Evolutionary conservation across 2,113 vertebrate genomes (phyloP), one percentile per base, ranked within the genome.

Genomic region (Panurus biarmicus): DNA sequence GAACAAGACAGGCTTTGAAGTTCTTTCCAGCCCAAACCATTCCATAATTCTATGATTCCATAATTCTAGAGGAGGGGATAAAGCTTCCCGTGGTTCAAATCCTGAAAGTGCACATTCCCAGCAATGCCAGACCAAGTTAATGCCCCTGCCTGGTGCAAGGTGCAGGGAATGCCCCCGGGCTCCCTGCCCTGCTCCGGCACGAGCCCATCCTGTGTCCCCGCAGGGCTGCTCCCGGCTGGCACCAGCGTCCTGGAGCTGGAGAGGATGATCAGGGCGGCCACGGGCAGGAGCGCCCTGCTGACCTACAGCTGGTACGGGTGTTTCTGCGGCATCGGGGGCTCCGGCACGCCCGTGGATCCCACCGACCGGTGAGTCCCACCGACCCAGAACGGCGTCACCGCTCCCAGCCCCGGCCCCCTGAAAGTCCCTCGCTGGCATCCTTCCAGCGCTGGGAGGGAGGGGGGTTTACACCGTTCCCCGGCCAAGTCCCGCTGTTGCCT

Each of bases 261-360:
- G 77, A 4, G 1, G 77, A 91, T 96, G 93, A 96, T 96, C 93
- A 2, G 28, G 9, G 33, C 12, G 1, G 33, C 87, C 58, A 96
- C 95, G 1, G 94, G 95, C 36, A 76, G 33, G 61, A 95, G 93
- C 0, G 96, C 94, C 12, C 73, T 95, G 89, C 31, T 95, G 9
- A 82, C 93, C 95, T 96, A 95, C 93, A 92, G 90, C 92, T 95
- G 95, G 95, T 96, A 96, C 5, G 89, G 94, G 0, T 96, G 90
- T 10, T 95, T 93, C 94, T 95, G 93, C 4, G 89, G 90, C 61
- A 94, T 96, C 6, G 94, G 95, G 9, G 95, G 96, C 89, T 57
- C 57, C 36, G 95, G 94, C 7, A 90, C 62, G n/a, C 93, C 94
- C 0, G 84, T 95, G 89, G 95, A 96, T 5, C 2, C 93, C 80